Evolutionary conservation across 2,113 vertebrate genomes (phyloP), one percentile per base, ranked within the genome.

Genomic region (Cebidichthys violaceus): DNA sequence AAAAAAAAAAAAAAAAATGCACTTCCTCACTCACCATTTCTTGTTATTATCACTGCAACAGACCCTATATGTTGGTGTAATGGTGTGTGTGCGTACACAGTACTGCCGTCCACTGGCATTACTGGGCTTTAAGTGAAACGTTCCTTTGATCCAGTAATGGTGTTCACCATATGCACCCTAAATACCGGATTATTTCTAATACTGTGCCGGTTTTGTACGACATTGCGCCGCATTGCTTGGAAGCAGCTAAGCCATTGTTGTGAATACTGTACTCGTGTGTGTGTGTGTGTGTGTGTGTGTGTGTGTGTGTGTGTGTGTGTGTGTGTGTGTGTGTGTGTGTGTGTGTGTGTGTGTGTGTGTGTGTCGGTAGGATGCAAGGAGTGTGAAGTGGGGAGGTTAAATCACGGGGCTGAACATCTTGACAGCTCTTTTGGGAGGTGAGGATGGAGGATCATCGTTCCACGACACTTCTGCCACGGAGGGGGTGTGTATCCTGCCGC

Each of bases 351-450:
- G 35, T 31, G 68, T 18, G 50, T 4, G 64, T 70, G 72, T 70
- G 82, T 73, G 67, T 64, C 2, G 10, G 80, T 22, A 27, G 60
- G 78, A 66, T 77, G 78, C 71, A 84, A 70, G 75, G n/a, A 47
- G 74, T 64, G 82, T 83, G 81, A 81, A 81, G 73, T 47, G 57
- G 75, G 70, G 86, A 86, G 89, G 84, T 87, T 87, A 89, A 92
- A 89, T 92, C 90, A 73, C 70, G 33, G 79, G 76, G 89, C 89
- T 92, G 88, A 90, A 84, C 88, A 82, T 87, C 88, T 81, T 89
- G 91, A 92, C 91, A 90, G 91, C 90, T 84, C 88, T 88, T 89
- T 87, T 87, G 90, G 35, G 76, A 92, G 86, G 90, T 91, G 89
- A 85, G 67, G 83, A 92, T 84, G 83, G 86, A 82, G 86, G 89